Conservation (phyloP, 2,113 vertebrate species). For the Aramus guarauna region DNA sequence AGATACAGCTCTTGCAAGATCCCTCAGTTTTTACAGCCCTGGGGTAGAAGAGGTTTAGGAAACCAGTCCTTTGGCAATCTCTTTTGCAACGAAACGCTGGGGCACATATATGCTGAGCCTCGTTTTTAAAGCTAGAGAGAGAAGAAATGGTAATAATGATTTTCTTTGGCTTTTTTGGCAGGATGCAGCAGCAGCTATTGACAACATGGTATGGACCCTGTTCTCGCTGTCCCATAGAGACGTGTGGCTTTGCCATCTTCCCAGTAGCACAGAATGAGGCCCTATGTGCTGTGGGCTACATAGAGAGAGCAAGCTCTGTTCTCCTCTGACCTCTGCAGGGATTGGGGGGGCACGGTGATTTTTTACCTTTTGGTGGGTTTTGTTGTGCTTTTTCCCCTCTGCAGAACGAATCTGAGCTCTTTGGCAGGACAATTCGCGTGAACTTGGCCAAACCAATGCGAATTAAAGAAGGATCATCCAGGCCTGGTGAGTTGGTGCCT, state of each 20-base stretch:
- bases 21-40: not conserved
- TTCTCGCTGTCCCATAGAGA: accelerated
- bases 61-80: accelerated
- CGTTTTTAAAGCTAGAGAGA: not conserved
- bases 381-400: not conserved
- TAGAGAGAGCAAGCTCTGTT: not conserved
- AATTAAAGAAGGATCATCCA: slow-evolving; percentile 95
- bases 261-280: accelerated
- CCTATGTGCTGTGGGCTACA: accelerated
- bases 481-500: slow-evolving; percentile 80
- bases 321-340: not conserved
- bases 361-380: not conserved
- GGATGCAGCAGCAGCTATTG: slow-evolving; percentile 95
- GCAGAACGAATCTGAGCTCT: slow-evolving; percentile 96
- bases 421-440: slow-evolving; percentile 92
- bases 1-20: not conserved
- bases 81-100: accelerated
- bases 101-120: accelerated
- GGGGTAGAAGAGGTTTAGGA: not conserved
- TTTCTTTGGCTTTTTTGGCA: slow-evolving; percentile 40
- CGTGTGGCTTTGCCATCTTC: accelerated
- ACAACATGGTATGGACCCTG: slow-evolving; percentile 86
- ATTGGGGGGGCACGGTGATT: not conserved
- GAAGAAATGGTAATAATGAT: not conserved
- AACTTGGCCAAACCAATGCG: slow-evolving; percentile 97